Base-by-base conservation (phyloP, 2,113 vertebrate species). In the Catharus minimus region DNA sequence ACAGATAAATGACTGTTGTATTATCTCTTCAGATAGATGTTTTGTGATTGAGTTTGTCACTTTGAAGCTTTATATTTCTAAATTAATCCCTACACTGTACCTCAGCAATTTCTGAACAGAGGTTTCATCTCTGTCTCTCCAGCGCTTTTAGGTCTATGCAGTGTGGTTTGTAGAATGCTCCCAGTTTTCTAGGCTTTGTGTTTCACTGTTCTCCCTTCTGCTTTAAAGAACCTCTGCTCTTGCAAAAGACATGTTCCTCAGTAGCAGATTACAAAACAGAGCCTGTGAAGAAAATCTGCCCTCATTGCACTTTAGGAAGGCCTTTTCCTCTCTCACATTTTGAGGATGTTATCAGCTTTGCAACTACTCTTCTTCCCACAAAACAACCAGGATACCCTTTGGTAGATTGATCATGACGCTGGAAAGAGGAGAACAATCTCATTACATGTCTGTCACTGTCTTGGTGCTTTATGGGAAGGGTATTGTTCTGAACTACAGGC, bases 401-500 rank as follows among this genome's bases (percentile, higher is more conserved):
- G 15, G 2, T 21, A 69, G 20, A 15, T 11, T 46, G 28, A 9
- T 7, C 2, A 4, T 5, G 3, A 53, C 41, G 13, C 33, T 75
- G 14, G 14, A 62, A 50, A 82, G 33, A 44, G 22, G 4, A 60
- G 7, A 65, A 41, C 0, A 0, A 7, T 11, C 6, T 71, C 9
- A 3, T 79, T 38, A 32, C 7, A n/a, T 53, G 17, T 61, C 33
- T 79, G 19, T 39, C 21, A 24, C 39, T 56, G 10, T 58, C 4
- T 15, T 66, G 8, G 13, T 44, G 6, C 32, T 72, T 82, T 68
- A 36, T 28, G 64, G 30, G 11, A 86, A 58, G 20, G 11, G 5
- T 60, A 30, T n/a, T 60, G 22, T 38, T n/a, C 44, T 11, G 2
- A 55, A 38, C 5, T 22, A n/a, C 8, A 52, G 41, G 18, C 21